Percentiles rank a stretch among this genome's conserved stretches.
phyloP scores from a whole-genome alignment of 1,140 invertebrate genomes.

The Muscidifurax raptorellus region DNA sequence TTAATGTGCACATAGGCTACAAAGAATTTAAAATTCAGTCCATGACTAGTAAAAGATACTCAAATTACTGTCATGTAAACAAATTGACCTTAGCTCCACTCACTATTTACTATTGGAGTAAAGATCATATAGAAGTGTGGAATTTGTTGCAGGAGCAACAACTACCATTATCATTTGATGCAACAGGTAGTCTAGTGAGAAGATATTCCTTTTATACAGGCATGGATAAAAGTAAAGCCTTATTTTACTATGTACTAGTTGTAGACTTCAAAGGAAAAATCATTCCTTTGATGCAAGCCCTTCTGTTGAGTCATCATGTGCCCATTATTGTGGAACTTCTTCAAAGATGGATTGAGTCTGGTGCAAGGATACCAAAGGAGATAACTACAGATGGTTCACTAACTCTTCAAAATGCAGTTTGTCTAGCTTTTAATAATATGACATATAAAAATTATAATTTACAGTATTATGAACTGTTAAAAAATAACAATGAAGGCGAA shows the following conservation, averaged over 20 bases:
- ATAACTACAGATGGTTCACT: background rate
- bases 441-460: background rate
- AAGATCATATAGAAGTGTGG: too few relatives aligned
- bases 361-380: background rate
- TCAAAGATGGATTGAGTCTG: background rate
- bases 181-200: background rate
- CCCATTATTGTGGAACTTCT: background rate
- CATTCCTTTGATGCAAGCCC: background rate
- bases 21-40: too few relatives aligned
- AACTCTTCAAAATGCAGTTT: background rate
- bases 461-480: background rate
- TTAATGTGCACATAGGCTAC: too few relatives aligned
- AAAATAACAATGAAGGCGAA: background rate
- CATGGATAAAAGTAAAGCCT: background rate
- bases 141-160: background rate
- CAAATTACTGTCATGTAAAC: too few relatives aligned
- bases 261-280: background rate
- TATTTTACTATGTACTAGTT: background rate
- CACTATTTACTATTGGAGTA: too few relatives aligned
- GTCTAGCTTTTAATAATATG: slow-evolving; percentile 4
- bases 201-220: background rate
- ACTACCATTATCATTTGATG: background rate
- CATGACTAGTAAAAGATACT: too few relatives aligned
- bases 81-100: too few relatives aligned
- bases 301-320: background rate